Evolutionary conservation across 1,140 invertebrate genomes (phyloP).

Genomic region (Aphidius gifuensis): DNA sequence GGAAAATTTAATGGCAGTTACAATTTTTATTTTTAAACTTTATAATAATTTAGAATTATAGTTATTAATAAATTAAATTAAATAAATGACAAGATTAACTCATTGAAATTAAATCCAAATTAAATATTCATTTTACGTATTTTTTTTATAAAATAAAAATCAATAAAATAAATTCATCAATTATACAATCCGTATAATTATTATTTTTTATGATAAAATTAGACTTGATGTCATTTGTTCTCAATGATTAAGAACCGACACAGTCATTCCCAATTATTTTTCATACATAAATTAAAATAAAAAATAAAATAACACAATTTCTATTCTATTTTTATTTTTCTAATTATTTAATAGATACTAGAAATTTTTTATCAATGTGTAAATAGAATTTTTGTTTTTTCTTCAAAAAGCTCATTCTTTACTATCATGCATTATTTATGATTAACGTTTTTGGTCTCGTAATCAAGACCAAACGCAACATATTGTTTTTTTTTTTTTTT

Average conservation of each 20-base stretch:
- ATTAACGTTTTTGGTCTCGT: constrained; percentile 16
- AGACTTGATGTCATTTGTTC: constrained; percentile 21
- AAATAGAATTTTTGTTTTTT: background rate
- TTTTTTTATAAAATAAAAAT: no score
- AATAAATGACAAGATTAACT: no score
- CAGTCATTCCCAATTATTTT: constrained; percentile 10
- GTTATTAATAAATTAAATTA: no score
- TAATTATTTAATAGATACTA: background rate
- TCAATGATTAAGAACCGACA: constrained; percentile 20
- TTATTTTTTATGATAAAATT: no score
- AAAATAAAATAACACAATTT: background rate
- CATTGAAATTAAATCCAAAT: no score
- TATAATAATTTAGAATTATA: no score
- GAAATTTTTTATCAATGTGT: background rate
- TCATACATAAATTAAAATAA: background rate
- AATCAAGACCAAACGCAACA: constrained; percentile 21
- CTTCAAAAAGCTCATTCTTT: constrained; percentile 14
- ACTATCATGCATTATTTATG: constrained; percentile 12
- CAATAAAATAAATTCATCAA: no score
- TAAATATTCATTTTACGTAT: no score
- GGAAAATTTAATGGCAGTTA: no score
- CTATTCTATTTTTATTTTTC: background rate
- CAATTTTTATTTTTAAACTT: no score
- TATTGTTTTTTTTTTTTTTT: background rate
- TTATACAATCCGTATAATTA: no score